Evolutionary conservation across 2,888 invertebrate genomes (phyloP).

Genomic region (Andrena flavipes): DNA sequence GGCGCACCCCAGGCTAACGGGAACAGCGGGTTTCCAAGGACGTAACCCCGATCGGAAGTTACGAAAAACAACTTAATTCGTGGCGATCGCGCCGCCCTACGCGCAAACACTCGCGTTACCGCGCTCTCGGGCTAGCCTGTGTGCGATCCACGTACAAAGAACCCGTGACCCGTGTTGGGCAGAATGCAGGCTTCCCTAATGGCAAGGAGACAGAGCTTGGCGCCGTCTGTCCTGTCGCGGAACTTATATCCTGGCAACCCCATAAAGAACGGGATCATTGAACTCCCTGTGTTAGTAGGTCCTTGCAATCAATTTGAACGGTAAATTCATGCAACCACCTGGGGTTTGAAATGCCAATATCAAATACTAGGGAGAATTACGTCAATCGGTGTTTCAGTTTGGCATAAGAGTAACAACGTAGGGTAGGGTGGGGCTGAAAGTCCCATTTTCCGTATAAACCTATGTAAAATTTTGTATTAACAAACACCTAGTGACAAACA

Average conservation of each 20-base stretch:
- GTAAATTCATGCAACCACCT: conserved; percentile 41
- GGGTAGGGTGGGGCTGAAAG: too few species aligned
- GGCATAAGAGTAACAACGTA: background rate
- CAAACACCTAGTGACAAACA: too few species aligned
- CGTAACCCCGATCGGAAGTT: conserved; percentile 61
- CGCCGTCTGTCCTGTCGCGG: conserved; percentile 69
- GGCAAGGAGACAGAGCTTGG: conserved; percentile 69
- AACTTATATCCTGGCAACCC: conserved; percentile 65
- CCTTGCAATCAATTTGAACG: conserved; percentile 31
- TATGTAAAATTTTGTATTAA: too few species aligned
- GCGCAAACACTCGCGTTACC: conserved; percentile 37
- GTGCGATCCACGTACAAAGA: background rate
- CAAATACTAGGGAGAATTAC: background rate
- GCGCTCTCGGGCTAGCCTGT: conserved; percentile 7
- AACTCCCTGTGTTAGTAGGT: conserved; percentile 54
- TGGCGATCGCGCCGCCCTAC: conserved; percentile 31
- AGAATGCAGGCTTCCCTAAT: conserved; percentile 65
- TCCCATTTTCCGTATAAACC: too few species aligned
- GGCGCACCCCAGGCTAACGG: conserved; percentile 58
- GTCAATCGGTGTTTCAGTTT: background rate
- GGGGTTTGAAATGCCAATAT: conserved; percentile 13
- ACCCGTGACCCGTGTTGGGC: conserved; percentile 4
- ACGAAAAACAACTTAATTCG: conserved; percentile 65
- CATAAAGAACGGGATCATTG: conserved; percentile 66
- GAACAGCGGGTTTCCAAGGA: conserved; percentile 60